Percentiles rank a stretch among this genome's conserved stretches.
phyloP scores from a whole-genome alignment of 2,888 invertebrate genomes.

The Papilio gigon region DNA sequence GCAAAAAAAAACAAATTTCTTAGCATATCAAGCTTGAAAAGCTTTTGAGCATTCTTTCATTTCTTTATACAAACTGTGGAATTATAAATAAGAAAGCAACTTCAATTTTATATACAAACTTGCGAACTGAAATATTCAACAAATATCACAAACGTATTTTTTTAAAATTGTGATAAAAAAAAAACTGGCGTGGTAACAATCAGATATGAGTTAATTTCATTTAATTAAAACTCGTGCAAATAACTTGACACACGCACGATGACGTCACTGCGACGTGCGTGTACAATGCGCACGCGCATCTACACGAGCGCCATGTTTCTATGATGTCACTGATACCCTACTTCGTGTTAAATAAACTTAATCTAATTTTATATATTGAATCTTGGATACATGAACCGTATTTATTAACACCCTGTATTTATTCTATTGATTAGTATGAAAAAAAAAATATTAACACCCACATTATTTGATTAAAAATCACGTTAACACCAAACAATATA shows the following conservation, averaged over 20 bases:
- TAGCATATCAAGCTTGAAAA: no score
- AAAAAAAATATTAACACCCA: neutral
- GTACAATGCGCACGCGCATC: no score
- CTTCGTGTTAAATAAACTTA: slow-evolving; percentile 7
- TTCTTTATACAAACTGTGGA: no score
- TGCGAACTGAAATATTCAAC: no score
- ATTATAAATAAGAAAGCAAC: no score
- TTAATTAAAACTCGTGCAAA: neutral
- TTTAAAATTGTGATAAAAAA: neutral
- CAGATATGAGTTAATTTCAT: neutral
- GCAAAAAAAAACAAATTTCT: no score
- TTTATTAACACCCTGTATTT: slow-evolving; percentile 33
- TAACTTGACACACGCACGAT: neutral
- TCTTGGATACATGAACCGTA: slow-evolving; percentile 21
- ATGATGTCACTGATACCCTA: neutral
- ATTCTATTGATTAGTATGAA: slow-evolving; percentile 26
- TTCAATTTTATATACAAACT: no score
- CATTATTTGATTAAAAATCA: neutral
- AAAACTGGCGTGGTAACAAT: neutral
- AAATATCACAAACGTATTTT: neutral
- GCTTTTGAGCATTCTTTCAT: no score
- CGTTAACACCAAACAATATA: slow-evolving; percentile 16
- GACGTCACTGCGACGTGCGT: neutral
- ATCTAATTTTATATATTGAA: slow-evolving; percentile 12
- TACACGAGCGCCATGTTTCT: no score